A percentile compares a stretch with the other conserved stretches of the same genome.
These are phyloP conservation scores for Hydropotes inermis DNA, from an alignment of 2,113 vertebrate genomes.

Conservation along the genomic window DNA sequence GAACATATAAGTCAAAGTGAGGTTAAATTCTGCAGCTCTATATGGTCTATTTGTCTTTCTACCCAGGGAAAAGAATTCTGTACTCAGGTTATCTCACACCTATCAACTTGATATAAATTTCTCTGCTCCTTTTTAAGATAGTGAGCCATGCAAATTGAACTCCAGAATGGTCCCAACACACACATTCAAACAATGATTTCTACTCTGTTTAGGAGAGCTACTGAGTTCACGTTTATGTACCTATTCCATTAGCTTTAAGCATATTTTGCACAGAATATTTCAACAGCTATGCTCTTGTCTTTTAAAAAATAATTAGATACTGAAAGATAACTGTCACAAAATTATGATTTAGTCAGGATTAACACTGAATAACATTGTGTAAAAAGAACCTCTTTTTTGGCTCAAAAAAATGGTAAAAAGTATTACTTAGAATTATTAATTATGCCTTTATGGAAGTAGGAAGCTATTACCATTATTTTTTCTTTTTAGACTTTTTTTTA, in stretches of 20 bases:
- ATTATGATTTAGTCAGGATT: background rate
- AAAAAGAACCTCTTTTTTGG: background rate
- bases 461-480: background rate
- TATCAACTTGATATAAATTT: background rate
- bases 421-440: background rate
- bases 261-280: background rate
- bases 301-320: background rate
- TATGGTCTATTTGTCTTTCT: constrained; percentile 51
- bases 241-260: background rate
- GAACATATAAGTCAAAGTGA: constrained; percentile 21
- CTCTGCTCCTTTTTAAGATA: constrained; percentile 15
- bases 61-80: constrained; percentile 26
- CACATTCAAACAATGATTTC: background rate
- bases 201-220: background rate
- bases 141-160: background rate
- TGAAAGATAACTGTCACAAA: background rate
- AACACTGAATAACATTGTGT: background rate
- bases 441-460: background rate
- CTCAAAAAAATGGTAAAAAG: background rate
- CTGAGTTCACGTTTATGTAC: background rate
- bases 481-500: background rate
- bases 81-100: constrained; percentile 2
- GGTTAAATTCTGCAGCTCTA: constrained; percentile 42
- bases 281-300: background rate
- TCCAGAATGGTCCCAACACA: background rate